Evolutionary conservation across 2,113 vertebrate genomes (phyloP), one percentile per base, ranked within the genome.

Genomic region (Climacteris rufus): DNA sequence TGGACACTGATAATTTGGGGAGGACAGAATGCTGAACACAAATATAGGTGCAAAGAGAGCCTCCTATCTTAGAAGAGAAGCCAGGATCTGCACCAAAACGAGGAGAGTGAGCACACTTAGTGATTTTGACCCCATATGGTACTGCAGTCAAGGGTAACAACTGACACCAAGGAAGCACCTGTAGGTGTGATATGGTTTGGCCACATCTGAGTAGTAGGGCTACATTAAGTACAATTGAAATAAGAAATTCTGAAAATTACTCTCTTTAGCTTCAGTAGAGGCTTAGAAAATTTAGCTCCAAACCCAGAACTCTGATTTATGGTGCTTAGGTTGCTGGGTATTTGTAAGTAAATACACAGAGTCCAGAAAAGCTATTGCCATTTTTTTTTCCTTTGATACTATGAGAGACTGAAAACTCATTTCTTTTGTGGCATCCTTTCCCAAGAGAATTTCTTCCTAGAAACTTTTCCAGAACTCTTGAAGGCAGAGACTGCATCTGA

Each of bases 201-300:
- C 33, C 22, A 6, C 3, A 25, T 72, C 53, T 40, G 42, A 31
- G 3, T 63, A 45, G 37, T 13, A 28, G 13, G 44, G 19, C n/a
- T 83, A 11, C 0, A 0, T 56, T 52, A 33, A 68, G 5, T 61
- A 28, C 15, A 53, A 13, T 0, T 40, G 33, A 80, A 53, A 63
- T 60, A 37, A 71, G 27, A 74, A 59, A 59, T 75, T 31, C 9
- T 60, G 47, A 59, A 65, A 74, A 74, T 70, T n/a, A 25, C 7
- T 65, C 4, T 45, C 10, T 61, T 23, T 45, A 53, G 4, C 6
- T 53, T 78, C 39, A n/a, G 4, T 7, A 39, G 30, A 70, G 35
- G 27, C 42, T 83, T 61, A 57, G 19, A 77, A 81, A 65, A 65
- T 25, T 49, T 27, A 57, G 18, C 37, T 56, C 2, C 18, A 81